Base-by-base conservation (phyloP, 2,797 vertebrate genomes). In the Pseudopleuronectes americanus region DNA sequence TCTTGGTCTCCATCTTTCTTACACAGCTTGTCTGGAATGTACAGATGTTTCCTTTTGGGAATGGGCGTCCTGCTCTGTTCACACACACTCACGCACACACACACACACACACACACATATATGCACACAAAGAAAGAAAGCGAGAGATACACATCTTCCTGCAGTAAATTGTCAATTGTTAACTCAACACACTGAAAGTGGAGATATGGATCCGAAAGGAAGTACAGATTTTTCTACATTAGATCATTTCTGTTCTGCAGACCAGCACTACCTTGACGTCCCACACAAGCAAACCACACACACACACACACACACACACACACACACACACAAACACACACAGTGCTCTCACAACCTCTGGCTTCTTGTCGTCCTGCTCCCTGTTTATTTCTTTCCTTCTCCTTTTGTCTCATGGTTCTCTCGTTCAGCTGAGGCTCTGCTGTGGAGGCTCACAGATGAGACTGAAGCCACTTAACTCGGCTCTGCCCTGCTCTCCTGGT, bases 41-140 rank as follows among this genome's bases (percentile, higher is more conserved):
- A 93, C 96, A 97, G 96, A 97, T 96, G 96, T 97, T 96, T 97
- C 96, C 95, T 96, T 95, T 74, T 86, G 95, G 95, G 95, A 94
- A 83, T 80, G 77, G 89, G 87, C 88, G 87, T 90, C 84, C 83
- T 82, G 69, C 81, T 89, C 90, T 64, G 65, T 89, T 81, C 84
- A 79, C 87, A 83, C 86, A 83, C 84, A 48, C 47, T 21, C 47
- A 21, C 21, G 65, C 45, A 41, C 47, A 21, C 47, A 21, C 47
- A 48, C 7, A 2, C 47, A 48, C 36, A 70, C 45, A 41, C 19
- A 48, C 47, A 48, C 47, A n/a, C 47, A 48, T n/a, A 48, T n/a
- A 48, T 19, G 17, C 47, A 48, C 36, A 70, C 45, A 41, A 0
- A 64, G 4, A 68, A 21, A 71, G 73, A 76, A 57, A 77, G 60